Conservation (phyloP, 2,113 vertebrate genomes). For the Lophura nycthemera region DNA sequence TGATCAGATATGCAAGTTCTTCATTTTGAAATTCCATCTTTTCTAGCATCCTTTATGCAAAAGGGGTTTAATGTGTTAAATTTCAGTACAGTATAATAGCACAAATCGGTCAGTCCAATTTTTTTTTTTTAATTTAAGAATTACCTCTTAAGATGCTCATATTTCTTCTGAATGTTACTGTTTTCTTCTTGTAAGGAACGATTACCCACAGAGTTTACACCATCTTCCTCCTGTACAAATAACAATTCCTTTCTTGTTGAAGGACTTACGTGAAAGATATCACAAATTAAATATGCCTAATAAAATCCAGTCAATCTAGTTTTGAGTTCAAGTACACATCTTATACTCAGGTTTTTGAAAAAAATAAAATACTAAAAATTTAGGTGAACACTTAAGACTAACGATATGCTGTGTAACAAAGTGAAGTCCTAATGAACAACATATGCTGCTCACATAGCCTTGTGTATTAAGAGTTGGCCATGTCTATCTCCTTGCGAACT, state of each 20-base stretch:
- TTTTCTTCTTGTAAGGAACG: slow-evolving; percentile 81
- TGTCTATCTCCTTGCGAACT: background rate
- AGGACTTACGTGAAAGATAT: background rate
- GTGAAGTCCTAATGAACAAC: background rate
- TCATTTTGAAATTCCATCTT: slow-evolving; percentile 82
- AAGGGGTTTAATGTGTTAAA: slow-evolving; percentile 19
- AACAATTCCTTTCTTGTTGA: background rate
- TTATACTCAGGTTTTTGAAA: background rate
- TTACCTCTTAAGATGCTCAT: slow-evolving; percentile 83
- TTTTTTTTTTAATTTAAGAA: background rate
- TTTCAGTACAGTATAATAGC: background rate
- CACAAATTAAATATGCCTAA: background rate
- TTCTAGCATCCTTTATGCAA: slow-evolving; percentile 79
- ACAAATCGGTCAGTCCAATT: background rate
- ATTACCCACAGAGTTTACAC: slow-evolving; percentile 60
- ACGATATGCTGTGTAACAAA: background rate
- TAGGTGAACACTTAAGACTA: background rate
- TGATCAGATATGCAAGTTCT: slow-evolving; percentile 82
- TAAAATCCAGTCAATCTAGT: background rate
- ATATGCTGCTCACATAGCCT: background rate
- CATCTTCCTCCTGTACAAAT: slow-evolving; percentile 71
- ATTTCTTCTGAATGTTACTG: slow-evolving; percentile 77
- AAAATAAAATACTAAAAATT: background rate
- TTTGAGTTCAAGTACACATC: background rate
- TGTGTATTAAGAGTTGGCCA: background rate